These are phyloP conservation scores for Acropora yongei DNA, from an alignment of 64 coral and sea anemone species.

Conservation along the genomic window DNA sequence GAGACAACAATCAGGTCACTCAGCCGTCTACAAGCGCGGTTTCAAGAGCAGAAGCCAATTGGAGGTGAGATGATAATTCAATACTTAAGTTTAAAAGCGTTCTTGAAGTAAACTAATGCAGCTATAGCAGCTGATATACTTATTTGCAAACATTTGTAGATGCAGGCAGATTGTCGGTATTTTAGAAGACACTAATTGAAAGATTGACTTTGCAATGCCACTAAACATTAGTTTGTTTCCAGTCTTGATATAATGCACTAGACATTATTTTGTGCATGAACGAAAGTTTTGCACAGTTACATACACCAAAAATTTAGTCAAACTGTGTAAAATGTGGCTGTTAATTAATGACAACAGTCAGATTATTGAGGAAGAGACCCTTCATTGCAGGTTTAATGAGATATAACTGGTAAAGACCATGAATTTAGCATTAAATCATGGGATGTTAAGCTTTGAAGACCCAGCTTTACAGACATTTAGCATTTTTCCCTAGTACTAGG, in stretches of 20 bases:
- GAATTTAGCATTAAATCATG: too few species aligned
- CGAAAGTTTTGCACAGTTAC: neutral
- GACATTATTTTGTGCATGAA: neutral
- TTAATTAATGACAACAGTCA: neutral
- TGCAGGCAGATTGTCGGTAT: too few species aligned
- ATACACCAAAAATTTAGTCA: neutral
- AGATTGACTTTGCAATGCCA: neutral
- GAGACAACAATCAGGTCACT: neutral
- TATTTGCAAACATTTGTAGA: neutral
- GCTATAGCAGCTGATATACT: neutral
- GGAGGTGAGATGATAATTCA: conserved; percentile 14
- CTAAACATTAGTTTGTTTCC: neutral
- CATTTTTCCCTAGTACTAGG: too few species aligned
- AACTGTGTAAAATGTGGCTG: neutral
- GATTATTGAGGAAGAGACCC: too few species aligned
- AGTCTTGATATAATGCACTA: conserved; percentile 7
- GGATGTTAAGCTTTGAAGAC: too few species aligned
- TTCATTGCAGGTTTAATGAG: too few species aligned
- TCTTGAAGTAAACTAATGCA: neutral
- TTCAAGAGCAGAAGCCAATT: conserved; percentile 6
- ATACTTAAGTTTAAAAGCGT: conserved; percentile 12
- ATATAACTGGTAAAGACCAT: too few species aligned
- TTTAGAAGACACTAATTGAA: too few species aligned
- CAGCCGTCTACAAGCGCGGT: neutral
- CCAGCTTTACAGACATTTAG: too few species aligned